Evolutionary conservation across 1,140 invertebrate species (phyloP).

Genomic region (Temnothorax nylanderi): DNA sequence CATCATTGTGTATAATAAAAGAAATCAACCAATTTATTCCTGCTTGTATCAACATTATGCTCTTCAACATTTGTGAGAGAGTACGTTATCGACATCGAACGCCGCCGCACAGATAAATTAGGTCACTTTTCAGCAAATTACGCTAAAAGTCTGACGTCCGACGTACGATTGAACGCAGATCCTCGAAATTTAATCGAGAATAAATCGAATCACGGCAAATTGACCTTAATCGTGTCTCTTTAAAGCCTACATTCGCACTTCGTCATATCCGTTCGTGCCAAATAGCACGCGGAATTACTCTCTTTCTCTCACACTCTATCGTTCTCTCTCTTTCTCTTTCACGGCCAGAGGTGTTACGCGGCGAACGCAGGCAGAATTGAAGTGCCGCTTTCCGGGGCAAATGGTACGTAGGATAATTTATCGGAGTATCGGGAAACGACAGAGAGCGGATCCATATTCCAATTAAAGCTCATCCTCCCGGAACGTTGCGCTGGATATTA

Average conservation of each 20-base stretch:
- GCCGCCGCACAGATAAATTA: neutral
- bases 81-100: neutral
- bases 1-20: neutral
- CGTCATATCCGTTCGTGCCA: slow-evolving; percentile 67
- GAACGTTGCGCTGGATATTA: slow-evolving; percentile 79
- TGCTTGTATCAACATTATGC: neutral
- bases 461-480: slow-evolving; percentile 85
- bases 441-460: slow-evolving; percentile 85
- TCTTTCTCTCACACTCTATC: slow-evolving; percentile 36
- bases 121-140: neutral
- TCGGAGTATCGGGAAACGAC: slow-evolving; percentile 84
- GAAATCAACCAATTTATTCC: neutral
- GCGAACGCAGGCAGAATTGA: slow-evolving; percentile 73
- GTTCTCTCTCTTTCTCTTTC: slow-evolving; percentile 40
- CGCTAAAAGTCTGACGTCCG: neutral
- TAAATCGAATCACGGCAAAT: slow-evolving; percentile 72
- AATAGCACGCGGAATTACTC: slow-evolving; percentile 62
- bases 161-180: slow-evolving; percentile 43
- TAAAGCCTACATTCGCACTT: slow-evolving; percentile 73
- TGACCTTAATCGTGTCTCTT: slow-evolving; percentile 73
- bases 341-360: slow-evolving; percentile 70
- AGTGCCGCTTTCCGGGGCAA: slow-evolving; percentile 81
- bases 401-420: slow-evolving; percentile 85
- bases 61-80: neutral
- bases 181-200: slow-evolving; percentile 57